Evolutionary conservation across 2,797 vertebrate genomes (phyloP), one percentile per base, ranked within the genome.

Genomic region (Sardinella longiceps): DNA sequence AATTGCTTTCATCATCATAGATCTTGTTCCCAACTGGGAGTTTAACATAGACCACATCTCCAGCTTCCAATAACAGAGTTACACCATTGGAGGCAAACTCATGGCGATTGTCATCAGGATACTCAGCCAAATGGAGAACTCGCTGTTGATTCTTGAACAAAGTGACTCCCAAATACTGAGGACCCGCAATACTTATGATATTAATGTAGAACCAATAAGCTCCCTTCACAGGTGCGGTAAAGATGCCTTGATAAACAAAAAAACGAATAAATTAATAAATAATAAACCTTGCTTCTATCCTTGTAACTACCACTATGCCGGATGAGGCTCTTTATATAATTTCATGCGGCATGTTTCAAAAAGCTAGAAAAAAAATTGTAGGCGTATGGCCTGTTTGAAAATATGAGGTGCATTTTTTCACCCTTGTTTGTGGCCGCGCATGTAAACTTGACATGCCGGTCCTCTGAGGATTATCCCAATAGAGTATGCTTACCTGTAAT

Each of bases 201-300:
- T 74, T 87, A 63, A 80, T 81, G 23, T 74, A 86, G 74, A 87
- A 84, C 56, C 46, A 87, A 74, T 84, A 82, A 23, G 82, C 70
- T 33, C 56, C 82, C 82, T 63, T 53, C 58, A 80, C 80, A 28
- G 82, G 80, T 53, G 84, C 66, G 0, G 46, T 82, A 80, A 85
- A 87, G 80, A 87, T 33, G 56, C 82, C 87, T 86, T 28, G 12
- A 12, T 30, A 30, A 66, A 66, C 11, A 33, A 11, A 66, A 3
- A 11, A n/a, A n/a, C n/a, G n/a, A n/a, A n/a, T n/a, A n/a, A n/a
- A 58, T n/a, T n/a, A 25, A 25, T n/a, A 46, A 46, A 7, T 46
- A 46, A 46, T 46, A 11, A 46, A n/a, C n/a, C n/a, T n/a, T n/a
- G n/a, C n/a, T n/a, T n/a, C n/a, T n/a, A n/a, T n/a, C n/a, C n/a